Evolutionary conservation across 1,140 invertebrate species (phyloP).

Genomic region (Diorhabda sublineata): DNA sequence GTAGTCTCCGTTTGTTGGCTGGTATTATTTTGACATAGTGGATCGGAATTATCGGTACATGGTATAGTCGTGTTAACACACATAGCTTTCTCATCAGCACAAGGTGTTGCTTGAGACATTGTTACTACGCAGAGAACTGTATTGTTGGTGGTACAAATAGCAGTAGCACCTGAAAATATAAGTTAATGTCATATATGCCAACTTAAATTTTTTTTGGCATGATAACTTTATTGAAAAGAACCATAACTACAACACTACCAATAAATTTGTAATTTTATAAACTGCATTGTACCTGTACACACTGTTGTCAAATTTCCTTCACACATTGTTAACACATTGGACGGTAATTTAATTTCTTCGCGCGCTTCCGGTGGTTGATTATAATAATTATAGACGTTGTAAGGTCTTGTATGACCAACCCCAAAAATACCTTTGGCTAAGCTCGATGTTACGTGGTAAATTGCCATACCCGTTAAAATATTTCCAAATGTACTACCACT

Average conservation of each 20-base stretch:
- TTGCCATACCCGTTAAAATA: slow-evolving; percentile 31
- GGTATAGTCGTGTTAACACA: slow-evolving; percentile 35
- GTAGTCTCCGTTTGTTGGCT: slow-evolving; percentile 23
- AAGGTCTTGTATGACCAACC: slow-evolving; percentile 23
- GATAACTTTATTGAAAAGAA: background rate
- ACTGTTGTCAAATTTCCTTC: slow-evolving; percentile 31
- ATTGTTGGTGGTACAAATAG: slow-evolving; percentile 32
- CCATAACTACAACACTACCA: background rate
- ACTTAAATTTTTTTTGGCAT: too few species aligned
- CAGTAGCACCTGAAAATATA: slow-evolving; percentile 10
- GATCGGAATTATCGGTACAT: slow-evolving; percentile 29
- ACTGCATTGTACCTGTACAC: slow-evolving; percentile 24
- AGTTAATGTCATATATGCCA: too few species aligned
- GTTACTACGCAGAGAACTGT: slow-evolving; percentile 31
- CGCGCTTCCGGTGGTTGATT: slow-evolving; percentile 27
- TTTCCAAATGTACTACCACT: slow-evolving; percentile 33
- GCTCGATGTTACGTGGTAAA: slow-evolving; percentile 33
- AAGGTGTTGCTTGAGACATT: slow-evolving; percentile 25
- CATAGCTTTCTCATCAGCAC: slow-evolving; percentile 27
- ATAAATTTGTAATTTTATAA: background rate
- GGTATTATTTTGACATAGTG: slow-evolving; percentile 33
- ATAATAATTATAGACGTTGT: slow-evolving; percentile 36
- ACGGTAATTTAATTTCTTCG: slow-evolving; percentile 32
- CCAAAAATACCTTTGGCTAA: slow-evolving; percentile 23
- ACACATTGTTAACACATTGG: slow-evolving; percentile 32